Evolutionary conservation across 2,888 invertebrate species (phyloP).

Genomic region (Leptopilina drosophilae): DNA sequence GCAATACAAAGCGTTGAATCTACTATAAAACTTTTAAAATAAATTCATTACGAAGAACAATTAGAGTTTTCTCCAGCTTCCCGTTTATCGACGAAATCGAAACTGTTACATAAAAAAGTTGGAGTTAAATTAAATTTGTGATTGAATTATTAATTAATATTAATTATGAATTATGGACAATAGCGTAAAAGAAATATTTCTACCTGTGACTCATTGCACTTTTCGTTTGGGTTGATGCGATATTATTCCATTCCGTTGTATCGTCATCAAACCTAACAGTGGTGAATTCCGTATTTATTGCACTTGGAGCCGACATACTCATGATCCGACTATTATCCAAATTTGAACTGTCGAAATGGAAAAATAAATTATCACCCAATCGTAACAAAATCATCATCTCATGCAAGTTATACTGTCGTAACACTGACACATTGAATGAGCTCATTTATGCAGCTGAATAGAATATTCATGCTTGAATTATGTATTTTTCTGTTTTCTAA

Average conservation of each 20-base stretch:
- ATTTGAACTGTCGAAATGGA: slow-evolving; percentile 78
- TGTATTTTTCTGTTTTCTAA: neutral
- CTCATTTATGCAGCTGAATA: slow-evolving; percentile 59
- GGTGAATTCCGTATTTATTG: slow-evolving; percentile 86
- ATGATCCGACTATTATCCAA: slow-evolving; percentile 85
- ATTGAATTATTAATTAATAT: slow-evolving; percentile 30
- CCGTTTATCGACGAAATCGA: slow-evolving; percentile 57
- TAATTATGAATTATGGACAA: slow-evolving; percentile 47
- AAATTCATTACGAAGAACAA: slow-evolving; percentile 62
- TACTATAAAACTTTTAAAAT: neutral
- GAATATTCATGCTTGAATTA: slow-evolving; percentile 51
- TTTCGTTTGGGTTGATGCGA: slow-evolving; percentile 71
- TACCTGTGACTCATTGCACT: slow-evolving; percentile 74
- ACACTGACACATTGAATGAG: slow-evolving; percentile 58
- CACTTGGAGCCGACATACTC: slow-evolving; percentile 92
- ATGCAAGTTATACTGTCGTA: slow-evolving; percentile 54
- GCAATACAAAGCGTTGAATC: too few relatives aligned
- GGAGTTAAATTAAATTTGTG: slow-evolving; percentile 13
- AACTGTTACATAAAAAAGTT: slow-evolving; percentile 62
- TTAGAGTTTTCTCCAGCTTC: slow-evolving; percentile 50
- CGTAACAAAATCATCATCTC: slow-evolving; percentile 18
- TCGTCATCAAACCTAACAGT: slow-evolving; percentile 85
- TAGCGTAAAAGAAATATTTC: neutral
- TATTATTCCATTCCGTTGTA: slow-evolving; percentile 76
- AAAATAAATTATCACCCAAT: neutral